A percentile compares a stretch with the other conserved stretches of the same genome.
Conservation (phyloP, 2,888 invertebrate species). For the Apodemia hepburni region DNA sequence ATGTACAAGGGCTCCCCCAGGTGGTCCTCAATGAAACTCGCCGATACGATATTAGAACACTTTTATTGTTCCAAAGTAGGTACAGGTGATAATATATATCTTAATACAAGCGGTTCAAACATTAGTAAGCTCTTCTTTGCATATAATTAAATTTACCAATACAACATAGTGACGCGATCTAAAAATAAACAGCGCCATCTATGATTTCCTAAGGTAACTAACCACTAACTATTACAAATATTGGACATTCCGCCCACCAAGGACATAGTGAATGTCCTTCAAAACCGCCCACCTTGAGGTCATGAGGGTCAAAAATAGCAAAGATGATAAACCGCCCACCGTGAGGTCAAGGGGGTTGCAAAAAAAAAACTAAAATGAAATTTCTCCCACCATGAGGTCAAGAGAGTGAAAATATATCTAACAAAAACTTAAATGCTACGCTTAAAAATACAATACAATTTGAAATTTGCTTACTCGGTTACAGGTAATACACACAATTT, state of each 20-base stretch:
- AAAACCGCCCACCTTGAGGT: background rate
- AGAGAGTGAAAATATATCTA: background rate
- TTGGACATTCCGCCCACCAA: conserved; percentile 16
- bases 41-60: too few species aligned
- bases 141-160: too few species aligned
- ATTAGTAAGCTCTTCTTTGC: too few species aligned
- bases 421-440: background rate
- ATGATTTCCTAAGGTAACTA: background rate
- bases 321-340: background rate
- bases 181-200: too few species aligned
- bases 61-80: too few species aligned
- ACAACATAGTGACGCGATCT: too few species aligned
- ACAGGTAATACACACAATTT: conserved; percentile 23
- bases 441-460: background rate
- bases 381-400: background rate
- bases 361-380: background rate
- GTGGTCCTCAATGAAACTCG: too few species aligned
- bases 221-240: background rate
- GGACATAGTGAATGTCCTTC: conserved; percentile 4
- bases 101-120: too few species aligned
- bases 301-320: background rate
- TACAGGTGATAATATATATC: too few species aligned
- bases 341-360: background rate
- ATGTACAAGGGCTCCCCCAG: too few species aligned
- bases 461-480: background rate